Conservation (phyloP, 2,888 invertebrate species). For the Zele albiditarsus region DNA sequence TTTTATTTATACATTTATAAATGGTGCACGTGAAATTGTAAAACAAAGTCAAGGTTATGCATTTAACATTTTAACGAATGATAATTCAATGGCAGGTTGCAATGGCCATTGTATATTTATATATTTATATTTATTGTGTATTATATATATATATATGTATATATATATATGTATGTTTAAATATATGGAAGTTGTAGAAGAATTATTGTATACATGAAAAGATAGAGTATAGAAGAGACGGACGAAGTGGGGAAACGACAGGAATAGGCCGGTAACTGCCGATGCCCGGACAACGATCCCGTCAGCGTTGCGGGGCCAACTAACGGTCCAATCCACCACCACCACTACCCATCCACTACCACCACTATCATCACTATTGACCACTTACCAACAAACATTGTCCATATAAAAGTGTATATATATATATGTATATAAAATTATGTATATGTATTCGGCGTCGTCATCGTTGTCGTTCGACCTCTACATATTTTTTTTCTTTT, state of each 20-base stretch:
- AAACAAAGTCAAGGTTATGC: constrained; percentile 27
- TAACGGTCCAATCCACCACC: constrained; percentile 71
- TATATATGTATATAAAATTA: neutral
- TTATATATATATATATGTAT: neutral
- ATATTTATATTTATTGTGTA: too few species aligned
- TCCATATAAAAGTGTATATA: neutral
- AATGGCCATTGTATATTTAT: neutral
- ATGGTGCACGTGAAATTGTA: neutral
- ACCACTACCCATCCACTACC: constrained; percentile 21
- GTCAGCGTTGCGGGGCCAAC: constrained; percentile 69
- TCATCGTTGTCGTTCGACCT: neutral
- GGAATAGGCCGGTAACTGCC: constrained; percentile 57
- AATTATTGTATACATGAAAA: constrained; percentile 1
- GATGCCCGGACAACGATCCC: constrained; percentile 71
- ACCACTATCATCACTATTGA: neutral
- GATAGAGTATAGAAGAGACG: constrained; percentile 17
- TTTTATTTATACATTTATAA: neutral
- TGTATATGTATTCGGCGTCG: neutral
- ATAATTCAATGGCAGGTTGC: constrained; percentile 15
- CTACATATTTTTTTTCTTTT: neutral
- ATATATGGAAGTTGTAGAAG: neutral
- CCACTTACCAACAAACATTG: neutral
- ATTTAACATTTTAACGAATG: constrained; percentile 11
- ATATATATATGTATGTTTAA: neutral
- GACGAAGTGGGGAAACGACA: constrained; percentile 38